Evolutionary conservation across 2,113 vertebrate species (phyloP), one percentile per base, ranked within the genome.

Genomic region (Ailuropoda melanoleuca): DNA sequence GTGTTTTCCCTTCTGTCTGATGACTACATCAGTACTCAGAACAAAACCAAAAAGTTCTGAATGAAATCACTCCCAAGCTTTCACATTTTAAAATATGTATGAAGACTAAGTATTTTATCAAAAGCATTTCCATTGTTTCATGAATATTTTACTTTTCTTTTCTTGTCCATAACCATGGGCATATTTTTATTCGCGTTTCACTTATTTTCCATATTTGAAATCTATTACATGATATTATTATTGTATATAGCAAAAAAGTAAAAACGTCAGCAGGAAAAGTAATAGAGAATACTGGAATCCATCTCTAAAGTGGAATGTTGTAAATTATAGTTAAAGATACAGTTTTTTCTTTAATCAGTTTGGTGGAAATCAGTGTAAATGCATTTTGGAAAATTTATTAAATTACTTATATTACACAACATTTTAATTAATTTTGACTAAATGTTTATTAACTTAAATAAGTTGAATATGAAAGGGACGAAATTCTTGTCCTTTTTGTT

Each of bases 91-190:
- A 60, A 86, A 70, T 48, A 88, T 83, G 48, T 18, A 96, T 83
- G 48, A 39, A 88, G 48, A 88, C 4, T 66, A 46, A 93, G 1
- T 88, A 56, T 58, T 37, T 83, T 75, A 96, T 56, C 5, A 8
- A 75, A 93, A 75, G 10, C 17, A 26, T 83, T 83, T 96, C 43
- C 64, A 74, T 50, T 37, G 24, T 58, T 96, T 93, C 37, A 83
- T 83, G 17, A 88, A 93, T 92, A 88, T 83, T 88, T 74, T 72
- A 83, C 55, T 92, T 64, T 64, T 74, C 3, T 82, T 95, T 19
- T 95, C 23, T 60, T 4, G 2, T 37, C 56, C 66, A 83, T 66
- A 77, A 55, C 37, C 17, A 88, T 6, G 1, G 17, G 21, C 29
- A 82, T 66, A 39, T 77, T 83, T 75, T 95, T 92, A 75, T 92